Percentiles rank a stretch among this genome's conserved stretches.
Evolutionary conservation across 2,113 vertebrate species (phyloP).

Genomic region (Sapajus apella): DNA sequence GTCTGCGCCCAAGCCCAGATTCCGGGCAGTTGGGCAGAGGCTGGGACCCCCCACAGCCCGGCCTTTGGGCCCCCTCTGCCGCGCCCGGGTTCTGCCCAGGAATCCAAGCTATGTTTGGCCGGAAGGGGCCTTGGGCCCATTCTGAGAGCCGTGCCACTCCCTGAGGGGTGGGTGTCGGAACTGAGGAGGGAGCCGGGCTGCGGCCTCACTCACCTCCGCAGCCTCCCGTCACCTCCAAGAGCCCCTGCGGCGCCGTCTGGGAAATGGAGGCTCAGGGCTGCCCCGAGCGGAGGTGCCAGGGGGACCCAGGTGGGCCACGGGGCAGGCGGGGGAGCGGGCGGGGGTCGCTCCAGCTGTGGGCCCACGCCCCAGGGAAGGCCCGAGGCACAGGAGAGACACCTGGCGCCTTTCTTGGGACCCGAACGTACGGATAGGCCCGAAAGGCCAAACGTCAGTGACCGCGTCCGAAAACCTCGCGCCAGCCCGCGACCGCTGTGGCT

Average conservation of each 20-base stretch:
- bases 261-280: neutral
- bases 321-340: rapidly evolving
- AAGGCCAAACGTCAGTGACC: rapidly evolving
- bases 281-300: rapidly evolving
- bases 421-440: too few species aligned
- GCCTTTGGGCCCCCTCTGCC: rapidly evolving
- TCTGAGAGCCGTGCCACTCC: rapidly evolving
- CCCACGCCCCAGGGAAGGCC: too few species aligned
- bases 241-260: neutral
- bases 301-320: neutral
- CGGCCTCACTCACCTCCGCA: too few species aligned
- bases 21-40: neutral
- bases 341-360: rapidly evolving
- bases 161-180: neutral
- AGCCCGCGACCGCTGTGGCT: neutral
- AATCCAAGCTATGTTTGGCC: rapidly evolving
- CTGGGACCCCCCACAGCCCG: rapidly evolving
- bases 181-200: neutral
- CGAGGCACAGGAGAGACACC: neutral
- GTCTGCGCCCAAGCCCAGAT: neutral
- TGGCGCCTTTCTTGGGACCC: too few species aligned
- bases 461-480: neutral
- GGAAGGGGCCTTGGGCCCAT: too few species aligned
- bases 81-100: rapidly evolving
- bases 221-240: too few species aligned